Evolutionary conservation across 2,113 vertebrate species (phyloP).

Genomic region (Micronycteris hirsuta): DNA sequence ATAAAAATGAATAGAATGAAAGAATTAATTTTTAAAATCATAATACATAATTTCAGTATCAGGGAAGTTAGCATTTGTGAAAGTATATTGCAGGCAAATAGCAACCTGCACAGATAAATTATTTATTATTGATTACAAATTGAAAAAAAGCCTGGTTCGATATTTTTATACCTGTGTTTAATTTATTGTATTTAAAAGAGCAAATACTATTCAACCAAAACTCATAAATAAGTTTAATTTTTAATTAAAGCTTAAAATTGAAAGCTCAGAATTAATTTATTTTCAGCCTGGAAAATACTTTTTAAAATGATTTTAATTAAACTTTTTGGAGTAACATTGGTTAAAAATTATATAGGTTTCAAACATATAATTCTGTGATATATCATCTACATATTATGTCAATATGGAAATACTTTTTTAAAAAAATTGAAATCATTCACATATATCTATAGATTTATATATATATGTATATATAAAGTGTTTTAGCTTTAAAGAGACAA

Average conservation of each 20-base stretch:
- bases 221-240: neutral
- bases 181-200: neutral
- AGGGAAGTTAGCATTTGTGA: neutral
- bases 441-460: neutral
- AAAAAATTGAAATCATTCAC: neutral
- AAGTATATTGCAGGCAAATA: neutral
- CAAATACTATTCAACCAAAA: neutral
- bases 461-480: neutral
- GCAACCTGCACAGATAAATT: neutral
- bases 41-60: neutral
- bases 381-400: no score
- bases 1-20: neutral
- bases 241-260: neutral
- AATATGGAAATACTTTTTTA: neutral
- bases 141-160: neutral
- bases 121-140: neutral
- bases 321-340: neutral
- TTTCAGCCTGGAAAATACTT: neutral
- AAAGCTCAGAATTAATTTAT: neutral
- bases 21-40: neutral
- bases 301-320: neutral
- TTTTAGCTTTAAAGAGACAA: neutral
- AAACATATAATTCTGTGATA: no score
- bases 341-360: no score
- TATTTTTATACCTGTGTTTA: neutral